These are phyloP conservation scores for Scelioninae gen. 1 DNA, from an alignment of 2,888 invertebrate species.

Conservation along the genomic window DNA sequence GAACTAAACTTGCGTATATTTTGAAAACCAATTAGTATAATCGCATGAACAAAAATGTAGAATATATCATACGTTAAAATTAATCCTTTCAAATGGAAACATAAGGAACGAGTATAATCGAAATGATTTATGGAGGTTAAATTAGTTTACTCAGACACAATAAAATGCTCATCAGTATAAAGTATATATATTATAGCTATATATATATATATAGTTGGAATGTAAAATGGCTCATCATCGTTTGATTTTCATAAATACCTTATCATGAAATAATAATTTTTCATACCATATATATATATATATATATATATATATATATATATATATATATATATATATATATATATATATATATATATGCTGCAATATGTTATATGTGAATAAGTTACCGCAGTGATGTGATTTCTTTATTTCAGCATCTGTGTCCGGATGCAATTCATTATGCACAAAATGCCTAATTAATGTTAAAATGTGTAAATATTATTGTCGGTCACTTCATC, in stretches of 20 bases:
- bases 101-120: conserved; percentile 14
- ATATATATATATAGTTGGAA: not conserved
- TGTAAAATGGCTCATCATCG: conserved; percentile 17
- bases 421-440: conserved; percentile 47
- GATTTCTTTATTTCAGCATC: conserved; percentile 45
- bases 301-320: conserved; percentile 3
- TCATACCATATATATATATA: conserved; percentile 1
- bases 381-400: conserved; percentile 29
- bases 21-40: not conserved
- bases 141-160: conserved; percentile 15
- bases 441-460: conserved; percentile 49
- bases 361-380: conserved; percentile 16
- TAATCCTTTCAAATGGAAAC: conserved; percentile 26
- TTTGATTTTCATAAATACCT: conserved; percentile 40
- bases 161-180: conserved; percentile 13
- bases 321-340: not conserved
- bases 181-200: not conserved
- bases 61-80: conserved; percentile 15
- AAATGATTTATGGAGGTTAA: conserved; percentile 40
- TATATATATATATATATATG: not conserved
- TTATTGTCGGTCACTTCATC: conserved; percentile 45
- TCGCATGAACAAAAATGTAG: no score
- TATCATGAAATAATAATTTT: conserved; percentile 44
- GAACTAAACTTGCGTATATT: not conserved
- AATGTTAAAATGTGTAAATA: conserved; percentile 56